Conservation (phyloP, 2,113 vertebrate genomes). For the Callaeas wilsoni region DNA sequence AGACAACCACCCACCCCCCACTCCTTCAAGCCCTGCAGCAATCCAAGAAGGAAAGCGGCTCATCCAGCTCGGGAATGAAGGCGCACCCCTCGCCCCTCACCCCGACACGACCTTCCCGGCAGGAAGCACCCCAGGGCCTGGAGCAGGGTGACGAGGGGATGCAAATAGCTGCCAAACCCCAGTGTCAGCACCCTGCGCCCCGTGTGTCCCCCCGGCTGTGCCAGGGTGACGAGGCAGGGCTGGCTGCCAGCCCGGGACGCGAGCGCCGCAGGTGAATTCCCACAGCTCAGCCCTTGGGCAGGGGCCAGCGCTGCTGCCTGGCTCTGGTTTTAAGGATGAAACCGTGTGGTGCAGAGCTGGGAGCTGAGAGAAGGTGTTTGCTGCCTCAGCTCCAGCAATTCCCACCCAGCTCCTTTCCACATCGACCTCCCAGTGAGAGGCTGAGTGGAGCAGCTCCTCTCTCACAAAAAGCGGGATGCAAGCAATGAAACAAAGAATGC, state of each 20-base stretch:
- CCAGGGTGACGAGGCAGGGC: background rate
- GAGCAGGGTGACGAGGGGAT: background rate
- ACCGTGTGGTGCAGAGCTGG: background rate
- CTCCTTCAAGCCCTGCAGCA: background rate
- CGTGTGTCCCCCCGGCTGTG: background rate
- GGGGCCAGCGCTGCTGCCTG: background rate
- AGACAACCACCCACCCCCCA: background rate
- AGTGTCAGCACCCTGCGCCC: background rate
- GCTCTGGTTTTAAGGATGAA: background rate
- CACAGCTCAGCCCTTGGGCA: background rate
- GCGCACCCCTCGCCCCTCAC: rapidly evolving
- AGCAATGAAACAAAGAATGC: rapidly evolving
- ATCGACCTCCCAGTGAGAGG: rapidly evolving
- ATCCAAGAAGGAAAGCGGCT: background rate
- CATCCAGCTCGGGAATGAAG: background rate
- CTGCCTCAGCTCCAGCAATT: background rate
- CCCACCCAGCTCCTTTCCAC: background rate
- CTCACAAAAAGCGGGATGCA: background rate
- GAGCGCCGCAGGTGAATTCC: background rate
- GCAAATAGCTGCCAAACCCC: background rate
- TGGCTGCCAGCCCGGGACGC: background rate
- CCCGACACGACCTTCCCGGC: background rate
- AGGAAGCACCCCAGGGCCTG: background rate
- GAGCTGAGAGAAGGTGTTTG: background rate
- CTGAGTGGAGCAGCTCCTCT: background rate